Evolutionary conservation across 1,140 invertebrate species (phyloP), one percentile per base, ranked within the genome.

Genomic region (Heliconius hermathena): DNA sequence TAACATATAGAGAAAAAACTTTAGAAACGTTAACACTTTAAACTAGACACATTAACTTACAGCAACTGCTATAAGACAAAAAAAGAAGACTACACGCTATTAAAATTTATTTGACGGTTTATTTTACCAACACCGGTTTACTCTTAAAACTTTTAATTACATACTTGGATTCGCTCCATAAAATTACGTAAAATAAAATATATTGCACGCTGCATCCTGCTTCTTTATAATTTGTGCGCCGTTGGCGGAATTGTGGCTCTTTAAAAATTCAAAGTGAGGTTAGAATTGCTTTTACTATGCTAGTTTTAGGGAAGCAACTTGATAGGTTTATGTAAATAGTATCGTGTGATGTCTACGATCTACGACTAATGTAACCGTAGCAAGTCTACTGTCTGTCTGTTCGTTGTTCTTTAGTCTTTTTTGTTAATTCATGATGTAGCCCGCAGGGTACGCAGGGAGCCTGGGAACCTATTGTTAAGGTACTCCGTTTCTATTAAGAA

Each of bases 111-210:
- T 81, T 81, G 66, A 77, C 79, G 72, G 71, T 77, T 72, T 81
- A 76, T 81, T 81, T 81, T 77, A 77, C 79, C 73, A 81, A 77
- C 79, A 77, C 75, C 79, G 36, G 74, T 81, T 77, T 73, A 66
- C 79, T 81, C 79, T 81, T 81, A 81, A 76, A 81, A 81, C 71
- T 81, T 81, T 81, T 81, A 77, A 81, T 81, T 81, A 81, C 79
- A 77, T 81, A 81, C 75, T 81, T 81, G 75, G 75, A 81, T 41
- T 75, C 70, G 29, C 54, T 76, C 74, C 79, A 76, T 81, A 72
- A 77, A 81, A 81, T 81, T 76, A 73, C 71, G 22, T 57, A 71
- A 74, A 81, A 77, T 74, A 77, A 81, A 77, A 80, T 80, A 52
- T 77, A 77, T 77, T 77, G 41, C 70, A 77, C 49, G 29, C 20